These are phyloP conservation scores for Yasuhikotakia modesta DNA, from an alignment of 2,797 vertebrate species.

Conservation along the genomic window DNA sequence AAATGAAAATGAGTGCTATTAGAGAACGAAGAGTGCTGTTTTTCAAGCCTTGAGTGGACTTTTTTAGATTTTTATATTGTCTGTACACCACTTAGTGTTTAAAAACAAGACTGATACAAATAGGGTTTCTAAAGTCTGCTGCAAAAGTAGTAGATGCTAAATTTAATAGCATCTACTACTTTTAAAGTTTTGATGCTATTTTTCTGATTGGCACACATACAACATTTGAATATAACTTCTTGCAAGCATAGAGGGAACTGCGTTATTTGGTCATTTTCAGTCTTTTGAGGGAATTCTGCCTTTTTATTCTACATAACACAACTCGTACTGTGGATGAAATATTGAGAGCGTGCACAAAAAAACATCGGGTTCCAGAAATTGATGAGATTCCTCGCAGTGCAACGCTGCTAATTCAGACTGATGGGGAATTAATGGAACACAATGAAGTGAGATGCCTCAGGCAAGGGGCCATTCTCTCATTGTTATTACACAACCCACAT, in stretches of 20 bases:
- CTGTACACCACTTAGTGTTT: constrained; percentile 21
- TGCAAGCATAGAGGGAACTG: no score
- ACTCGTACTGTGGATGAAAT: constrained; percentile 31
- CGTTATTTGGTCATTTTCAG: neutral
- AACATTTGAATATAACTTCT: neutral
- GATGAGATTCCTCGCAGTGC: constrained; percentile 37
- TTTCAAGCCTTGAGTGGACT: constrained; percentile 35
- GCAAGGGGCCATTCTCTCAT: constrained; percentile 28
- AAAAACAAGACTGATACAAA: constrained; percentile 21
- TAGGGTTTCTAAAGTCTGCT: neutral
- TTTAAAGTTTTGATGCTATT: neutral
- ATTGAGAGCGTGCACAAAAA: constrained; percentile 34
- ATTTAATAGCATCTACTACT: neutral
- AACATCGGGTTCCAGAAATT: constrained; percentile 31
- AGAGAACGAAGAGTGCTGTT: constrained; percentile 44
- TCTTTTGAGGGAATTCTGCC: neutral
- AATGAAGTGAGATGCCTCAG: constrained; percentile 39
- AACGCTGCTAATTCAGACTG: constrained; percentile 48
- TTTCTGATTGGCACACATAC: neutral
- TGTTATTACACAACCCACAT: constrained; percentile 45
- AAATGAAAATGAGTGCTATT: constrained; percentile 59
- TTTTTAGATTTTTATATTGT: constrained; percentile 24
- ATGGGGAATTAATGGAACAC: constrained; percentile 54
- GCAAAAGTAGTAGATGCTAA: no score
- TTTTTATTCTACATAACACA: constrained; percentile 26